phyloP scores from a whole-genome alignment of 2,113 vertebrate genomes.

The Syngnathoides biaculeatus region DNA sequence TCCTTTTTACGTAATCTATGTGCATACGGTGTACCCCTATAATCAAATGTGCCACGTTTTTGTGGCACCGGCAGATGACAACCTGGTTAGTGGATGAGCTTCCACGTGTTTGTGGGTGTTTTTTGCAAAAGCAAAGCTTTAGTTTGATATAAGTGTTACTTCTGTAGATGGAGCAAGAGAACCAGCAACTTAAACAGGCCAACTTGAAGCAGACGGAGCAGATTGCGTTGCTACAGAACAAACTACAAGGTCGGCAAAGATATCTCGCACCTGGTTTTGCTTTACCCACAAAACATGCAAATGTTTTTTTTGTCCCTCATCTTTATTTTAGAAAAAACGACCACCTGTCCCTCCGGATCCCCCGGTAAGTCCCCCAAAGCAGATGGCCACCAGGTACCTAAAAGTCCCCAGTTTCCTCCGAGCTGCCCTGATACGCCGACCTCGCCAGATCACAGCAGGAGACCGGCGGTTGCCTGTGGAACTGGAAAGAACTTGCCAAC shows the following conservation, averaged over 20 bases:
- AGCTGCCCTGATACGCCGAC: slow-evolving; percentile 63
- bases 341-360: slow-evolving; percentile 31
- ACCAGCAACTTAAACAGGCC: slow-evolving; percentile 81
- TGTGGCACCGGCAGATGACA: too few species aligned
- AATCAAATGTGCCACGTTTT: too few species aligned
- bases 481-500: slow-evolving; percentile 28
- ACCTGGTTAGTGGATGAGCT: too few species aligned
- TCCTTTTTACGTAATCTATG: too few species aligned
- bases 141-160: background rate
- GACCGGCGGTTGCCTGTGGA: slow-evolving; percentile 35
- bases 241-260: slow-evolving; percentile 79
- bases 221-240: slow-evolving; percentile 80
- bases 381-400: slow-evolving; percentile 66
- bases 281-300: background rate
- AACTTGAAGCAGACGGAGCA: slow-evolving; percentile 82
- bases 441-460: slow-evolving; percentile 66
- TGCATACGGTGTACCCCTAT: too few species aligned
- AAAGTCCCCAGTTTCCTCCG: slow-evolving; percentile 61
- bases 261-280: background rate
- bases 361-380: slow-evolving; percentile 48
- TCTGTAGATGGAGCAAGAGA: slow-evolving; percentile 87
- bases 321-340: slow-evolving; percentile 63
- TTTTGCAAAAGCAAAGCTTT: too few species aligned
- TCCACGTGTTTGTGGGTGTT: too few species aligned
- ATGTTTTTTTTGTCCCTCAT: slow-evolving; percentile 39